A percentile compares a stretch with the other conserved stretches of the same genome.
phyloP scores from a whole-genome alignment of 2,113 vertebrate species.

The Alectura lathami region DNA sequence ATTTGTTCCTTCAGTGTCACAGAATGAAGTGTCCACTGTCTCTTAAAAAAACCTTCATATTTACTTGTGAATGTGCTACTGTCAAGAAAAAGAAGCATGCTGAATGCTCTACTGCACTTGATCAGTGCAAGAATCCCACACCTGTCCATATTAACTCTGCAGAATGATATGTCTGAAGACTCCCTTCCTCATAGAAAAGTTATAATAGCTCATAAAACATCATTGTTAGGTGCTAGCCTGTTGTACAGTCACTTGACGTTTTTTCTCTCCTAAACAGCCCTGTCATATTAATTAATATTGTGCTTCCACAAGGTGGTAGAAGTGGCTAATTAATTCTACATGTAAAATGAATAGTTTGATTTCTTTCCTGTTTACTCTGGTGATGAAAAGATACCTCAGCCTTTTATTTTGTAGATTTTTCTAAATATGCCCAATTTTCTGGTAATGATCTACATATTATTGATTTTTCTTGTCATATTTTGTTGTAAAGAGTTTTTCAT shows the following conservation, averaged over 20 bases:
- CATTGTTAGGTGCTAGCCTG: background rate
- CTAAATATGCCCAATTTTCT: background rate
- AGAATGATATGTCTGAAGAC: background rate
- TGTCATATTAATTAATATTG: background rate
- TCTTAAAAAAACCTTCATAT: background rate
- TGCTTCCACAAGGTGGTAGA: slow-evolving; percentile 67
- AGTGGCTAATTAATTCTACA: slow-evolving; percentile 59
- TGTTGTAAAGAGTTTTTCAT: background rate
- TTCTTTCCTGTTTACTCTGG: background rate
- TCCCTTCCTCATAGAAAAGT: background rate
- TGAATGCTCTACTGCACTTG: background rate
- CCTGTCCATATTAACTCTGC: background rate
- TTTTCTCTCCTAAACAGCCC: background rate
- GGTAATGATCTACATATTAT: background rate
- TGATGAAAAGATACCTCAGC: background rate
- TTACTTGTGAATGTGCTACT: background rate
- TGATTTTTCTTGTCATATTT: background rate
- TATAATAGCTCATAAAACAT: background rate
- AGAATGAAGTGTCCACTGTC: background rate
- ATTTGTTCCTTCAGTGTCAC: background rate
- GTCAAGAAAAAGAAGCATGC: background rate
- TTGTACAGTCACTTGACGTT: background rate
- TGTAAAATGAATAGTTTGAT: background rate
- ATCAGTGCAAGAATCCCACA: background rate
- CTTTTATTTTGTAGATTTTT: background rate